Evolutionary conservation across 53 echinoderm and acorn worm genomes (phyloP), one percentile per base, ranked within the genome.

Genomic region (Patiria pectinifera): DNA sequence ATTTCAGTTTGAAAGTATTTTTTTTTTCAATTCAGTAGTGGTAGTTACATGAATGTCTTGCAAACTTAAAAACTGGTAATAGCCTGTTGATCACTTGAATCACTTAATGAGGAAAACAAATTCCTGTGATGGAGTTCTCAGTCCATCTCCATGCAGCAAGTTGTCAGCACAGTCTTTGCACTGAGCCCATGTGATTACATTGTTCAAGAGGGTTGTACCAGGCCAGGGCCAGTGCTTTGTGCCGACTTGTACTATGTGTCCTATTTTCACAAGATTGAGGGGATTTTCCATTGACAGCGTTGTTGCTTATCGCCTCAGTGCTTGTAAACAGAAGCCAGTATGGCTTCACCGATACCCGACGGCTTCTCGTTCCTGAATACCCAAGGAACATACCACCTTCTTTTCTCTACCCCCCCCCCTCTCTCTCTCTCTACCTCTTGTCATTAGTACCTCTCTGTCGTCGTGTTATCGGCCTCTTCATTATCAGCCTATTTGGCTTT

Each of bases 241-340:
- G 19, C 12, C 66, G 2, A 79, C 4, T 5, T 12, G 8, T 46
- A 13, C 9, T 53, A 79, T 11, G 4, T 46, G 13, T 79, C 48
- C 13, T 19, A 72, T 74, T 86, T 86, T 86, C 74, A 74, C 48
- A 72, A 86, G 86, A 86, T 86, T 86, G 69, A 74, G 86, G 12
- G 85, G 85, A 85, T 85, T 85, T 85, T 7, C 63, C 45, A 21
- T 85, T 86, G 86, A 86, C 21, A 14, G 19, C 21, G 23, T 35
- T 49, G 47, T 66, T 71, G 71, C 69, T 85, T 60, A 85, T 85
- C 85, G 14, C 53, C 71, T 19, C 4, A 35, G 18, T 85, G 48
- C 86, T 18, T 74, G 86, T 74, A 86, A 72, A 86, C 86, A 86
- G 86, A 49, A n/a, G n/a, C 11, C 2, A 49, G 12, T 86, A 74